phyloP scores from a whole-genome alignment of 2,113 vertebrate genomes.

The Pongo abelii region DNA sequence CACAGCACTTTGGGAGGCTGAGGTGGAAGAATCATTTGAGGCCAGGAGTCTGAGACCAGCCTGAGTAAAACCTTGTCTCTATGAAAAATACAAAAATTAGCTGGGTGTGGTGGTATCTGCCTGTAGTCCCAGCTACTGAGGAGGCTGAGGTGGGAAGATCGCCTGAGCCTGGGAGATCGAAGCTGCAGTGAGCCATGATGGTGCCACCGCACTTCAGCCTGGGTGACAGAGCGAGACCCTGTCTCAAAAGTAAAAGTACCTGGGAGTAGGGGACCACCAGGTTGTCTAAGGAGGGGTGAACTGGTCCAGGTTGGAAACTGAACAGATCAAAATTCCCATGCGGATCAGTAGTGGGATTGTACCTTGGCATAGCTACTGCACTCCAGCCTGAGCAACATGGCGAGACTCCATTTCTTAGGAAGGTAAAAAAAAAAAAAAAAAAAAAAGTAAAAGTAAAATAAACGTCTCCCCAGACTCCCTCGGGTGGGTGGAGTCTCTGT shows the following conservation, averaged over 20 bases:
- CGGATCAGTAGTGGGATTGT: no score
- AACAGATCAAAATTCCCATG: no score
- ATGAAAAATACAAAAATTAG: neutral
- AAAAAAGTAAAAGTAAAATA: neutral
- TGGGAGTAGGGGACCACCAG: no score
- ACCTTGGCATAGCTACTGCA: no score
- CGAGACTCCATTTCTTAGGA: no score
- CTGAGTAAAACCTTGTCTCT: neutral
- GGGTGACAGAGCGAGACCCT: no score
- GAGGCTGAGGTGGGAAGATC: neutral
- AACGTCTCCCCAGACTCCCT: fast-evolving
- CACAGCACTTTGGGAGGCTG: neutral
- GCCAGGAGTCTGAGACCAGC: no score
- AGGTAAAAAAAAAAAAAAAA: neutral
- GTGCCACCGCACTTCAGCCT: neutral
- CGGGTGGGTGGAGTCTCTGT: fast-evolving
- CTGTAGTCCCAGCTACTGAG: neutral
- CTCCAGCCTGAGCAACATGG: no score
- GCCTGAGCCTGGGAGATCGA: neutral
- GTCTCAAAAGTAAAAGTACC: no score
- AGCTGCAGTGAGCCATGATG: neutral
- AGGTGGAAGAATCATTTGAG: neutral
- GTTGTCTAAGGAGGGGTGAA: no score
- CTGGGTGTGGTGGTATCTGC: neutral
- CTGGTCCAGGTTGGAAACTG: no score